Conservation (phyloP, 1,140 invertebrate genomes). For the Lasioglossum albipes region DNA sequence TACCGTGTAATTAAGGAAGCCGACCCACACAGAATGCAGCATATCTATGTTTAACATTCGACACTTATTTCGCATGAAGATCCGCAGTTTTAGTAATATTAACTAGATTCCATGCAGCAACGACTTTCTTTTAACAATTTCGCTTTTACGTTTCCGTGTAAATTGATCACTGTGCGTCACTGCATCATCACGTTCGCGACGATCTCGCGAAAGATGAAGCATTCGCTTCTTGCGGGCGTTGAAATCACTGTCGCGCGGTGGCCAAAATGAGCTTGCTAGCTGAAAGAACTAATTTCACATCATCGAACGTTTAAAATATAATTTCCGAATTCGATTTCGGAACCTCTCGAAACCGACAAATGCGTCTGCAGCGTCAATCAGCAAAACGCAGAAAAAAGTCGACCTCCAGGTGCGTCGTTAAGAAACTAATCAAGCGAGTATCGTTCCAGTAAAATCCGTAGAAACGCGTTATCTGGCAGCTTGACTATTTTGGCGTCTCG, state of each 20-base stretch:
- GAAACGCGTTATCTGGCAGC: slow-evolving; percentile 37
- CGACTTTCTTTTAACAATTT: no score
- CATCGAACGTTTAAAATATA: no score
- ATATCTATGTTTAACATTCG: slow-evolving; percentile 8
- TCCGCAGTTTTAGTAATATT: no score
- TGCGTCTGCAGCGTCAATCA: neutral
- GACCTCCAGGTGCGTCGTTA: neutral
- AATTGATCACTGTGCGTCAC: no score
- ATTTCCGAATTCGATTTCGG: no score
- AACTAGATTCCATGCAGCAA: no score
- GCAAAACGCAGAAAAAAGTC: no score
- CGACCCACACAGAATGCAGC: slow-evolving; percentile 28
- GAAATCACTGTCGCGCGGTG: slow-evolving; percentile 3
- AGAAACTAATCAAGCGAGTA: neutral
- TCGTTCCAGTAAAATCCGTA: neutral
- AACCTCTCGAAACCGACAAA: neutral
- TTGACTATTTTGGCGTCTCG: slow-evolving; percentile 53
- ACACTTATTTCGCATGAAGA: no score
- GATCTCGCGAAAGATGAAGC: neutral
- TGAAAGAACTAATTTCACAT: no score
- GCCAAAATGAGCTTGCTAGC: no score
- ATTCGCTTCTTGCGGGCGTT: neutral
- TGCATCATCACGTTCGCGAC: no score
- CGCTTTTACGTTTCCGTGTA: no score
- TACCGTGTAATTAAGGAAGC: slow-evolving; percentile 47